Evolutionary conservation across 2,888 invertebrate genomes (phyloP).

Genomic region (Deladenus siricidicola): DNA sequence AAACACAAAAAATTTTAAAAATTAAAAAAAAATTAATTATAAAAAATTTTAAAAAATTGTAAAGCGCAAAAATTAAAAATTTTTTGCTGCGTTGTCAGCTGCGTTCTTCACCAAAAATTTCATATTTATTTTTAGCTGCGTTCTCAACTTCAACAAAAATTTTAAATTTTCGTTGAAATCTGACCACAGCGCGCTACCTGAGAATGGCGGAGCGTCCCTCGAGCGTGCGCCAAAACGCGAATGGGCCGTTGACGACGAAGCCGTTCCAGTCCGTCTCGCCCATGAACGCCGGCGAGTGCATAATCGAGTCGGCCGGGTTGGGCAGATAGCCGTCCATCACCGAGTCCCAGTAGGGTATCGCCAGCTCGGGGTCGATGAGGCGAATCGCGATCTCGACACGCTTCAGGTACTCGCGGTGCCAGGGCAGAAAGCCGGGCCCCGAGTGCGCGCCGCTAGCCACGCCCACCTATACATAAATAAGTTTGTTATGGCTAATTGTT

Average conservation of each 20-base stretch:
- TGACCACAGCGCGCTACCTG: conserved; percentile 27
- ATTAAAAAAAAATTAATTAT: no score
- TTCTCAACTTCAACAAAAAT: background rate
- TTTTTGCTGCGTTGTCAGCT: no score
- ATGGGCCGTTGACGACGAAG: conserved; percentile 43
- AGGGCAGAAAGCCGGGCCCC: conserved; percentile 51
- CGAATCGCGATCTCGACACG: conserved; percentile 48
- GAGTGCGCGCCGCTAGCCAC: conserved; percentile 39
- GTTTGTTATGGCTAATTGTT: no score
- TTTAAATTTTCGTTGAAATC: background rate
- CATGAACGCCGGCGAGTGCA: conserved; percentile 49
- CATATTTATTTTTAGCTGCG: no score
- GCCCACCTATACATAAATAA: background rate
- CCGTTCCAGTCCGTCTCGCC: conserved; percentile 47
- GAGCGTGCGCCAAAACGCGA: conserved; percentile 50
- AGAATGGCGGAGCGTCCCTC: conserved; percentile 48
- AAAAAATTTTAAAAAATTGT: no score
- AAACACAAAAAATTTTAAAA: no score
- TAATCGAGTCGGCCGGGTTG: conserved; percentile 53
- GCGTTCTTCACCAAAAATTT: no score
- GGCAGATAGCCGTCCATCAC: conserved; percentile 54
- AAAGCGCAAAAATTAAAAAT: no score
- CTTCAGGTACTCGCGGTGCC: conserved; percentile 28
- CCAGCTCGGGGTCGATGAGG: conserved; percentile 53
- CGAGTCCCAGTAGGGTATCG: conserved; percentile 55